Conservation (phyloP, 2,113 vertebrate genomes). For the Phalacrocorax carbo region DNA sequence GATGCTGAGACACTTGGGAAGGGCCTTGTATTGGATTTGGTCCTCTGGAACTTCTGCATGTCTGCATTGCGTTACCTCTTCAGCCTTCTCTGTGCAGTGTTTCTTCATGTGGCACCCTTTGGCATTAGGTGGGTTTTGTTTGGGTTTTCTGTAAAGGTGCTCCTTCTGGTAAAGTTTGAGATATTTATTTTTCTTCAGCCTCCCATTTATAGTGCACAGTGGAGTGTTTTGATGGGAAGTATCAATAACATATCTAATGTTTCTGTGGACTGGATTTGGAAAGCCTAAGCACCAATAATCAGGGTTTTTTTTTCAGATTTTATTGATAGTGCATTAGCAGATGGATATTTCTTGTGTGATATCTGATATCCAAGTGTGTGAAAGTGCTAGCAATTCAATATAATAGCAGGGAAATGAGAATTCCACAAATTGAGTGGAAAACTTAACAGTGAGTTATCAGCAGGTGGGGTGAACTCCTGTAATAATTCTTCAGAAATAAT, state of each 20-base stretch:
- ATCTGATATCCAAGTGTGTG: not conserved
- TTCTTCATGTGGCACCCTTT: not conserved
- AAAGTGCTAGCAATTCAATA: not conserved
- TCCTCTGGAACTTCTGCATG: not conserved
- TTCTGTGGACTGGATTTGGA: not conserved
- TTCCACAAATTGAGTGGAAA: not conserved
- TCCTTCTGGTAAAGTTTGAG: not conserved
- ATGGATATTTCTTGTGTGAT: not conserved
- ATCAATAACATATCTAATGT: not conserved
- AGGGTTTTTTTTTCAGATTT: not conserved
- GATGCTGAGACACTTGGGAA: not conserved
- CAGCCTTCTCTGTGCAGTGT: not conserved
- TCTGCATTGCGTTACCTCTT: rapidly evolving
- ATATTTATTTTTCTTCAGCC: not conserved
- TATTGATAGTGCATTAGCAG: not conserved
- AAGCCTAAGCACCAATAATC: not conserved
- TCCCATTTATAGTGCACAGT: not conserved
- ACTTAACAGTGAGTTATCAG: not conserved
- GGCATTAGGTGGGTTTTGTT: not conserved
- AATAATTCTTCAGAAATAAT: not conserved
- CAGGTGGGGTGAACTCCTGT: not conserved
- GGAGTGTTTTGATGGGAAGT: slow-evolving; percentile 29
- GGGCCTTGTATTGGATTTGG: not conserved
- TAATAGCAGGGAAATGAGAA: not conserved
- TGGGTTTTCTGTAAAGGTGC: not conserved